Percentiles rank a stretch among this genome's conserved stretches.
Evolutionary conservation across 1,140 invertebrate species (phyloP).

Genomic region (Cotesia vestalis): DNA sequence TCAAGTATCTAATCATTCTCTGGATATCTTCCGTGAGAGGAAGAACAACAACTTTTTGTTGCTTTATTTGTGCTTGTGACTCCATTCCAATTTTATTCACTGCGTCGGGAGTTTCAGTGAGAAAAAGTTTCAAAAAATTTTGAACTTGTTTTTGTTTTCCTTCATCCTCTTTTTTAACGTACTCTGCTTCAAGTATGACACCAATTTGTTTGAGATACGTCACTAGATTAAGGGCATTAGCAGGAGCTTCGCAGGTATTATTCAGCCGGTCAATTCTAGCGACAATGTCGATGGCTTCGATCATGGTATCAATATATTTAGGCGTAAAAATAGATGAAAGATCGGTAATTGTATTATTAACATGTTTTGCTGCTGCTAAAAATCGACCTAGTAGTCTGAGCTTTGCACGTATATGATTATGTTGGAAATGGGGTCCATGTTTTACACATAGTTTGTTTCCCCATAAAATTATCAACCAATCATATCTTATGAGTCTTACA

Average conservation of each 20-base stretch:
- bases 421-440: constrained; percentile 15
- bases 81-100: background rate
- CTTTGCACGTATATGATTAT: constrained; percentile 29
- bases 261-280: constrained; percentile 25
- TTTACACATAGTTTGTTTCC: constrained; percentile 37
- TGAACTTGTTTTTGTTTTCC: constrained; percentile 25
- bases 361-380: constrained; percentile 52
- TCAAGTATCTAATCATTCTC: background rate
- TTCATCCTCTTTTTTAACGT: constrained; percentile 28
- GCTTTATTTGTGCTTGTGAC: background rate
- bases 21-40: background rate
- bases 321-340: constrained; percentile 33
- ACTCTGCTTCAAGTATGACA: constrained; percentile 17
- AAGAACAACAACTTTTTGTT: background rate
- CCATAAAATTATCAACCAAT: constrained; percentile 32
- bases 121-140: constrained; percentile 36
- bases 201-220: constrained; percentile 39
- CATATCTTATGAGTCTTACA: constrained; percentile 33
- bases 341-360: constrained; percentile 30
- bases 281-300: constrained; percentile 21
- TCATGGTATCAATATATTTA: constrained; percentile 26
- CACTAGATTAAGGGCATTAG: constrained; percentile 30
- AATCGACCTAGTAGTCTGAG: constrained; percentile 35
- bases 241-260: constrained; percentile 25
- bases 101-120: background rate